Conservation (phyloP, 1,140 invertebrate genomes). For the Saxidomus purpurata region DNA sequence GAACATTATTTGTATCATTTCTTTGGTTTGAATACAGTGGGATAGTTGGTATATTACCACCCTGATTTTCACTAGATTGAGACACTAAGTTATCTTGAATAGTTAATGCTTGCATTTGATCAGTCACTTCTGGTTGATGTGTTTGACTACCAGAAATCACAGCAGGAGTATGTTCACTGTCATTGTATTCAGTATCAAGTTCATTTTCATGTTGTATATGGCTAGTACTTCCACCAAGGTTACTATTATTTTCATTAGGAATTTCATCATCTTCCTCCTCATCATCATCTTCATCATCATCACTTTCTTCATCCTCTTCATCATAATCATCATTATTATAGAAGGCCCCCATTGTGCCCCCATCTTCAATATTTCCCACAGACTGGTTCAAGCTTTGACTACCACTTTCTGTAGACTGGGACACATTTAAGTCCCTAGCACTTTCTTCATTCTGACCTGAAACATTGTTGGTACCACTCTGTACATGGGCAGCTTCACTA, state of each 20-base stretch:
- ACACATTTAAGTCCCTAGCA: conserved; percentile 9
- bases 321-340: conserved; percentile 48
- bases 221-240: conserved; percentile 2
- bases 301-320: conserved; percentile 29
- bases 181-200: not conserved
- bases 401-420: conserved; percentile 36
- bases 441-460: conserved; percentile 8
- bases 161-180: not conserved
- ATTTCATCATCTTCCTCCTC: conserved; percentile 1
- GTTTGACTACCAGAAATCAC: not conserved
- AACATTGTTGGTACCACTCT: not conserved
- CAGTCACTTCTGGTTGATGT: not conserved
- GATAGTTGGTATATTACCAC: not conserved
- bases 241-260: conserved; percentile 26
- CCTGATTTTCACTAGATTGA: not conserved
- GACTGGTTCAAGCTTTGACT: conserved; percentile 40
- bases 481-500: not conserved
- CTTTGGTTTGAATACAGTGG: conserved; percentile 39
- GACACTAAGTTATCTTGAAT: conserved; percentile 19
- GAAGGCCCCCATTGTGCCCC: not conserved
- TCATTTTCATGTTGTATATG: conserved; percentile 53
- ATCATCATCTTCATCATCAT: conserved; percentile 40
- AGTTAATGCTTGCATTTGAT: conserved; percentile 51
- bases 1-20: conserved; percentile 4
- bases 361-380: conserved; percentile 46